Evolutionary conservation across 2,113 vertebrate species (phyloP).

Genomic region (Coregonus clupeaformis): DNA sequence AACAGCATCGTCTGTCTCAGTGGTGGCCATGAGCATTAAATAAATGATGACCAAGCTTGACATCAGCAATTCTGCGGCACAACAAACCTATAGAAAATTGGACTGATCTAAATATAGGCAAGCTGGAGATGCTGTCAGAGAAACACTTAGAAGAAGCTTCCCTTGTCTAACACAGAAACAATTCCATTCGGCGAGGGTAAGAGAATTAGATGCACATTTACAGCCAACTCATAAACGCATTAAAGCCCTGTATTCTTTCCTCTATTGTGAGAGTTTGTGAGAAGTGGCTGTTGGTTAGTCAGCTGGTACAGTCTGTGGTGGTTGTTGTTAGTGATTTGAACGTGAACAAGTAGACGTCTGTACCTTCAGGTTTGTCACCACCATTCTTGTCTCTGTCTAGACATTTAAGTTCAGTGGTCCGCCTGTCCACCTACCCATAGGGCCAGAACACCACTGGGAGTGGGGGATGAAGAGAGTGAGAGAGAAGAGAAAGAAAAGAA

Average conservation of each 20-base stretch:
- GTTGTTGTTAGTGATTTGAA: background rate
- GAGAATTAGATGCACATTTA: background rate
- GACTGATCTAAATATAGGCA: slow-evolving; percentile 1
- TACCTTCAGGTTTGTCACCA: slow-evolving; percentile 67
- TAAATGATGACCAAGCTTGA: background rate
- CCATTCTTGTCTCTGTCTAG: slow-evolving; percentile 64
- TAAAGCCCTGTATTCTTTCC: background rate
- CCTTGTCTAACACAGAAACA: background rate
- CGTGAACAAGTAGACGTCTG: slow-evolving; percentile 17
- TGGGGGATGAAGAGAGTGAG: slow-evolving; percentile 17
- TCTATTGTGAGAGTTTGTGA: background rate
- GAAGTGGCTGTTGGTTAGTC: background rate
- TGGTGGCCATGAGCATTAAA: slow-evolving; percentile 34
- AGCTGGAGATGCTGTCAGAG: background rate
- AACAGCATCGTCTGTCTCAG: slow-evolving; percentile 35
- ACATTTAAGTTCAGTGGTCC: slow-evolving; percentile 66
- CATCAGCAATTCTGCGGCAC: slow-evolving; percentile 38
- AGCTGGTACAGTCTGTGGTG: background rate
- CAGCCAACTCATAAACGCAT: no score
- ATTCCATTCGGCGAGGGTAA: background rate
- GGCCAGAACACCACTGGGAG: slow-evolving; percentile 29
- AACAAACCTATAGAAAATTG: slow-evolving; percentile 13
- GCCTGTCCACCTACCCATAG: slow-evolving; percentile 41
- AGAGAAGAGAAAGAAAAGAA: slow-evolving; percentile 41
- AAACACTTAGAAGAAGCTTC: background rate